phyloP scores from a whole-genome alignment of 2,888 invertebrate species.

The Lysandra bellargus region DNA sequence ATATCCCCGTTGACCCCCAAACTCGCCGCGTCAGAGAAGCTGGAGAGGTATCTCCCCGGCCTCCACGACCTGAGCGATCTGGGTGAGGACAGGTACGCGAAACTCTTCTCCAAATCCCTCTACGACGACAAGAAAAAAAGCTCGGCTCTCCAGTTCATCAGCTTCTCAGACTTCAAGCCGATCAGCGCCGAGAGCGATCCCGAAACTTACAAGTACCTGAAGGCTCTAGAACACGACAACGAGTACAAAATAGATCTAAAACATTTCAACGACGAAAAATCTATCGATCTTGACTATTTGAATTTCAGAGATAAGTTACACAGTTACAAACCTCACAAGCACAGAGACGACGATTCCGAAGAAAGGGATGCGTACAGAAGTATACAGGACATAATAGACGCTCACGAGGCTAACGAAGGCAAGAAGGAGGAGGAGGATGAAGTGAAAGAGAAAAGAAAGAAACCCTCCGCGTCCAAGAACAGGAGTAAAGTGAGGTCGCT shows the following conservation, averaged over 20 bases:
- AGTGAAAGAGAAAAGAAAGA: conserved; percentile 39
- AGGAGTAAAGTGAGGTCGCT: conserved; percentile 48
- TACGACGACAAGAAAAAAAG: conserved; percentile 45
- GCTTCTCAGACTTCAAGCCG: conserved; percentile 58
- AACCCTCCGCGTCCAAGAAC: conserved; percentile 37
- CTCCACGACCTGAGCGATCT: conserved; percentile 49
- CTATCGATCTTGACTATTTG: neutral
- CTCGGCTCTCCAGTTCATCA: conserved; percentile 54
- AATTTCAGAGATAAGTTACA: neutral
- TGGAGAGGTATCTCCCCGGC: conserved; percentile 47
- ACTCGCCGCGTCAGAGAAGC: conserved; percentile 57
- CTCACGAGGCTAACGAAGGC: conserved; percentile 61
- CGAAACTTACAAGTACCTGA: conserved; percentile 65
- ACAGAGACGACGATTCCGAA: conserved; percentile 48
- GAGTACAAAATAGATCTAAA: conserved; percentile 48
- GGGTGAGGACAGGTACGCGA: conserved; percentile 51
- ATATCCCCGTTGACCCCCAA: conserved; percentile 40
- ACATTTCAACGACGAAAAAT: conserved; percentile 19
- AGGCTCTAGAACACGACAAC: conserved; percentile 57
- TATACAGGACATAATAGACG: conserved; percentile 66
- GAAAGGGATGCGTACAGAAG: conserved; percentile 54
- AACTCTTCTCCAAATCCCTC: conserved; percentile 44
- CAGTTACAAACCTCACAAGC: conserved; percentile 52
- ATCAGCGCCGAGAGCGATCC: conserved; percentile 61
- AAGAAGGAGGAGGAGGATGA: conserved; percentile 47